Base-by-base conservation (phyloP, 2,113 vertebrate genomes). In the Fukomys damarensis region DNA sequence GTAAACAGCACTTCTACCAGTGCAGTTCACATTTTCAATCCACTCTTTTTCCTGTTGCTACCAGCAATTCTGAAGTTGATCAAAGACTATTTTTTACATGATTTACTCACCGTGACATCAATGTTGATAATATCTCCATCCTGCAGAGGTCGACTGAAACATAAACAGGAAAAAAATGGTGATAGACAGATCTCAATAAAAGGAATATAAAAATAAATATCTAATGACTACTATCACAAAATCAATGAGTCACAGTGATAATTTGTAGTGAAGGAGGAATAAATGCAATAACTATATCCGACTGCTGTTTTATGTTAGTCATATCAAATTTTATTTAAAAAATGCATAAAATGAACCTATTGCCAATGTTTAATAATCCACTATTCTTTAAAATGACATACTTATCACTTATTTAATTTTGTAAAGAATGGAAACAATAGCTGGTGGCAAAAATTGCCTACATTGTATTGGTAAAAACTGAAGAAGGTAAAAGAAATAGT, bases 61-160 rank as follows among this genome's bases (percentile, higher is more conserved):
- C 98, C 97, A 98, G 98, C 98, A 98, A 99, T 98, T 98, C 94
- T 98, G 98, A 98, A 99, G 98, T 98, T 98, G 98, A 99, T 99
- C 99, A 99, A 99, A 99, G 98, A 97, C 95, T 98, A 98, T 99
- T 98, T 98, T 98, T 98, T 97, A 98, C 97, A 98, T 96, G 96
- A 98, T 98, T 99, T 98, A 99, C 98, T 99, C 98, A 99, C 99
- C 86, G 98, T 99, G 98, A 99, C 99, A 99, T 99, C 99, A 98
- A 98, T 98, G 98, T 99, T 99, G 99, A 99, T 99, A 99, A 99
- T 99, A 99, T 99, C 99, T 98, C 97, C 98, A 98, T 99, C 98
- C 97, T 98, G 98, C 98, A 99, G 99, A 98, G 99, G 98, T 98
- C 98, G 98, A 98, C 98, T 99, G 97, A 98, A 99, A 98, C 98